These are phyloP conservation scores for Pteropus rufus DNA, from an alignment of 2,797 vertebrate species.

Conservation along the genomic window DNA sequence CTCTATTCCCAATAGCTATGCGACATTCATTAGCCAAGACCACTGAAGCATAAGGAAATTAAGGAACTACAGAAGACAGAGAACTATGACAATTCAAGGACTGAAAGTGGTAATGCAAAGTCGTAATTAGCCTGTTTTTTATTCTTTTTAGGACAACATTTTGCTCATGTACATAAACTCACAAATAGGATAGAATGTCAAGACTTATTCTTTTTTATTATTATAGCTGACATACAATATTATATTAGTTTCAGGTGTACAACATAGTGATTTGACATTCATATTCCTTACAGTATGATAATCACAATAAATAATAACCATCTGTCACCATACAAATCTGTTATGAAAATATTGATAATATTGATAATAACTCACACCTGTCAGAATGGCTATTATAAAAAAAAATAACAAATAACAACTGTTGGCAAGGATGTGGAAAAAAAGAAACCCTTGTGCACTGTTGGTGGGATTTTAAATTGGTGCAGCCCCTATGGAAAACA, in stretches of 20 bases:
- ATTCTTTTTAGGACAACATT: slow-evolving; percentile 33
- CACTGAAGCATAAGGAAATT: slow-evolving; percentile 25
- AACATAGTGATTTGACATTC: neutral
- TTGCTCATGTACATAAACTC: slow-evolving; percentile 9
- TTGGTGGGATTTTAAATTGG: neutral
- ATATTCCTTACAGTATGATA: neutral
- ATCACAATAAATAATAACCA: neutral
- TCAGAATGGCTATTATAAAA: neutral
- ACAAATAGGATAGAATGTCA: neutral
- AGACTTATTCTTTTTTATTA: neutral
- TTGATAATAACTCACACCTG: neutral
- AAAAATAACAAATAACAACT: neutral
- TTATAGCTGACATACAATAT: neutral
- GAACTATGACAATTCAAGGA: slow-evolving; percentile 56
- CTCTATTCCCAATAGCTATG: slow-evolving; percentile 62
- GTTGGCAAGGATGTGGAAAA: too few species aligned
- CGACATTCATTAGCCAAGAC: slow-evolving; percentile 41
- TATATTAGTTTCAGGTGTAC: neutral
- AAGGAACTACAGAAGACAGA: slow-evolving; percentile 59
- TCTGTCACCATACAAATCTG: neutral
- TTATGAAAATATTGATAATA: neutral
- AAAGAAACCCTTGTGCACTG: neutral
- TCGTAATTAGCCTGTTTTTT: slow-evolving; percentile 51
- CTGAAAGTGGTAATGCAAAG: neutral
- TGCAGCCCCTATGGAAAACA: neutral